phyloP scores from a whole-genome alignment of 37 sponge, comb jelly and placozoan species.

The Ephydatia muelleri region DNA sequence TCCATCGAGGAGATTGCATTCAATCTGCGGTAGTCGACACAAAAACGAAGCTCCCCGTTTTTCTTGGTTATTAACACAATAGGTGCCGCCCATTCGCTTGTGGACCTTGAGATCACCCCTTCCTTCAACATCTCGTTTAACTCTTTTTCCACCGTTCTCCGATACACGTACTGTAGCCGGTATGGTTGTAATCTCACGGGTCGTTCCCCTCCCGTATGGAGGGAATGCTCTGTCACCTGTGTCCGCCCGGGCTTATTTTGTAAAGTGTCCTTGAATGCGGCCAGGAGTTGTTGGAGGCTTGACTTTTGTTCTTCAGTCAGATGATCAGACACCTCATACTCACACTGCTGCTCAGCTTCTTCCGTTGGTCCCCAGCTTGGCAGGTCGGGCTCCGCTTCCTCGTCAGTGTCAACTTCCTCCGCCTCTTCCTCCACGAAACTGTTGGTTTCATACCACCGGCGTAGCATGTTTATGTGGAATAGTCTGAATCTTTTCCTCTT shows the following conservation, averaged over 20 bases:
- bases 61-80: conserved; percentile 58
- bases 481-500: background rate
- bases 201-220: background rate
- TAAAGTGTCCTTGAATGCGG: background rate
- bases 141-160: conserved; percentile 19
- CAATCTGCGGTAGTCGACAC: conserved; percentile 69
- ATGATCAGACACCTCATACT: background rate
- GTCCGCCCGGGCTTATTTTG: background rate
- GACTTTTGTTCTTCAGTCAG: background rate
- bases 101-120: conserved; percentile 31
- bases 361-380: background rate
- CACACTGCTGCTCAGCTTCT: background rate
- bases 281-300: background rate
- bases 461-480: conserved; percentile 45
- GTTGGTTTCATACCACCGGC: conserved; percentile 18
- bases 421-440: background rate
- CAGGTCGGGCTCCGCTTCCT: background rate
- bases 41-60: conserved; percentile 38
- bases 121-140: conserved; percentile 42
- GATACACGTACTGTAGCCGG: conserved; percentile 32
- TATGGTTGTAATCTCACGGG: background rate
- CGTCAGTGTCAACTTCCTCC: background rate
- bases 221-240: background rate
- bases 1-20: conserved; percentile 50
- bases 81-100: conserved; percentile 48